Evolutionary conservation across 2,888 invertebrate species (phyloP), one percentile per base, ranked within the genome.

Genomic region (Temnothorax ravouxi): DNA sequence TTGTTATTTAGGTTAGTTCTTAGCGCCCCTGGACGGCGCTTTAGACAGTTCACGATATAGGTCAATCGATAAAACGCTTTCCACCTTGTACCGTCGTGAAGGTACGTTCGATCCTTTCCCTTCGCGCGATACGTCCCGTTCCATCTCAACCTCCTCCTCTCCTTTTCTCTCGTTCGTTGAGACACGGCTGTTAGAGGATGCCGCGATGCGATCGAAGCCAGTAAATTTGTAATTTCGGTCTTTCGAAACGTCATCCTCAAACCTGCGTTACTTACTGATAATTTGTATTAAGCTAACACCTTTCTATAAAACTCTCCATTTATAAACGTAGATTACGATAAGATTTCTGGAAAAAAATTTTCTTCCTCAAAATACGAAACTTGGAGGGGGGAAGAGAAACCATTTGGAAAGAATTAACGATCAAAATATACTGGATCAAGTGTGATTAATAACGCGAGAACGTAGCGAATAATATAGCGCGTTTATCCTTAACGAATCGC

Each of bases 61-160:
- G 93, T 93, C 93, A 92, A 93, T 93, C 93, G 92, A 93, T 93
- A 91, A 92, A 91, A 92, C 90, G 89, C 90, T 91, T 92, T 92
- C 90, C 90, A 91, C 89, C 92, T 91, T 89, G 89, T 90, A 87
- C 89, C 86, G 79, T 79, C 69, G 72, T 67, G 84, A 87, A 90
- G 88, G 87, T 88, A 90, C 79, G 87, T 89, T 91, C 88, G 88
- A 89, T 89, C 88, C 82, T 89, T 89, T 86, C 86, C 84, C 84
- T 81, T 84, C 83, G 72, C 82, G 80, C 79, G 86, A 82, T 72
- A 82, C 38, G 75, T 86, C 71, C 34, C 38, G 38, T 72, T 80
- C 21, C 72, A 50, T 72, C 59, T 77, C 76, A 15, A 13, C 44
- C 44, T 54, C 13, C 34, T 25, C 61, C 38, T 3, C 21, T 81